Conservation (phyloP, 2,888 invertebrate genomes). For the Crepidodera aurea region DNA sequence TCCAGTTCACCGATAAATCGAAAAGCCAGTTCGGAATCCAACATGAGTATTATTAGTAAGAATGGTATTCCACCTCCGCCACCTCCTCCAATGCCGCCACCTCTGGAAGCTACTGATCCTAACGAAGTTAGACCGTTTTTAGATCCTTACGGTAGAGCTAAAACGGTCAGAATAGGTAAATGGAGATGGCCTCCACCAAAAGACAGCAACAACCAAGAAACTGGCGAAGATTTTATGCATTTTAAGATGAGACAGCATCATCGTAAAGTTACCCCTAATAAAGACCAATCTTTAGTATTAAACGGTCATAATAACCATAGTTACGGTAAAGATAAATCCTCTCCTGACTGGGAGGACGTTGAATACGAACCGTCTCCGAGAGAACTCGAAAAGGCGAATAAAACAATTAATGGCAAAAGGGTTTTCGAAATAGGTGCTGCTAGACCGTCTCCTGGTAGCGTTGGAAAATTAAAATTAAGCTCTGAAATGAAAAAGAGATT, state of each 20-base stretch:
- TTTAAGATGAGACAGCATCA: conserved; percentile 86
- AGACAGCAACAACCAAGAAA: conserved; percentile 74
- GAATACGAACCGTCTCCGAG: conserved; percentile 70
- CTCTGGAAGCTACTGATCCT: conserved; percentile 80
- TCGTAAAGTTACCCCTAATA: conserved; percentile 79
- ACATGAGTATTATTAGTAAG: conserved; percentile 56
- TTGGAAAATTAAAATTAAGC: conserved; percentile 88
- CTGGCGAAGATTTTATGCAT: conserved; percentile 83
- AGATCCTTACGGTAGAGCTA: conserved; percentile 91
- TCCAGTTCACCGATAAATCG: conserved; percentile 57
- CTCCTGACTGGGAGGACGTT: conserved; percentile 87
- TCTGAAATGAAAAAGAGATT: conserved; percentile 91
- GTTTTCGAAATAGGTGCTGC: conserved; percentile 85
- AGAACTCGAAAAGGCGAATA: conserved; percentile 49
- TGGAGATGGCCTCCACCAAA: conserved; percentile 97
- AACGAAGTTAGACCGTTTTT: conserved; percentile 84
- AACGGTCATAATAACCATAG: conserved; percentile 47
- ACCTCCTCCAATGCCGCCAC: conserved; percentile 90
- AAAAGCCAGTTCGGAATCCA: conserved; percentile 63
- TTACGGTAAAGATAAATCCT: conserved; percentile 39
- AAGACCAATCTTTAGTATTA: conserved; percentile 57
- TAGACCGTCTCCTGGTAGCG: conserved; percentile 84
- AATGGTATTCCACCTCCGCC: conserved; percentile 55
- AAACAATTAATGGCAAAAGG: conserved; percentile 58
- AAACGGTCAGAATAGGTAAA: conserved; percentile 91